phyloP scores from a whole-genome alignment of 2,888 invertebrate genomes.

The Ennomos fuscantarius region DNA sequence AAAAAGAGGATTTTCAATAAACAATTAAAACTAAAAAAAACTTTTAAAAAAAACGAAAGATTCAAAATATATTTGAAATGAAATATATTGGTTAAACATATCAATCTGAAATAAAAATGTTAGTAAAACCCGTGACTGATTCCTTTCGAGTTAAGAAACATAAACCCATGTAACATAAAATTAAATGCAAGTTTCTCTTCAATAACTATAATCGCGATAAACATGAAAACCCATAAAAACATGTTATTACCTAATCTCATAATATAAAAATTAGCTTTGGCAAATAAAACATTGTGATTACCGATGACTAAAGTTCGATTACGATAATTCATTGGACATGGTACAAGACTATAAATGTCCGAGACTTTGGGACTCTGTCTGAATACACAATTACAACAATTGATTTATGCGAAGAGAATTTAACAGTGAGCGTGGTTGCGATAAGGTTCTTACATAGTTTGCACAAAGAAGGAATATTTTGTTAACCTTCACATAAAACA shows the following conservation, averaged over 20 bases:
- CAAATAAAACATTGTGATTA: conserved; percentile 57
- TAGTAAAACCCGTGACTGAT: conserved; percentile 28
- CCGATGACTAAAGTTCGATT: conserved; percentile 44
- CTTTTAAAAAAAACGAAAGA: not conserved
- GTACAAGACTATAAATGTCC: conserved; percentile 20
- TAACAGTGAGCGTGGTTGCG: not conserved
- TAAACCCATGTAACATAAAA: conserved; percentile 32
- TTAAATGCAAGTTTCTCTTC: conserved; percentile 41
- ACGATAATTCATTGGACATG: conserved; percentile 47
- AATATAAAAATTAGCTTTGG: conserved; percentile 59
- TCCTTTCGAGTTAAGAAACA: conserved; percentile 20
- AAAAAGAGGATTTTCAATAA: too few relatives aligned
- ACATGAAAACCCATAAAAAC: conserved; percentile 48
- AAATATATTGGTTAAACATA: conserved; percentile 3
- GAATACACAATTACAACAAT: conserved; percentile 1
- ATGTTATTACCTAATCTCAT: conserved; percentile 46
- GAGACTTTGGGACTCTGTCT: conserved; percentile 11
- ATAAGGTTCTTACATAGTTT: conserved; percentile 11
- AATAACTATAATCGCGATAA: conserved; percentile 48
- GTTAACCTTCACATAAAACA: conserved; percentile 26
- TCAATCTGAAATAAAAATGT: conserved; percentile 9
- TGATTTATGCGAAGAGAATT: not conserved
- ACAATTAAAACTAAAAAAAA: not conserved
- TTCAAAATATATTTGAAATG: not conserved
- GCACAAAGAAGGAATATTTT: conserved; percentile 3